These are phyloP conservation scores for Tragelaphus strepsiceros DNA, from an alignment of 2,113 vertebrate species.

Conservation along the genomic window DNA sequence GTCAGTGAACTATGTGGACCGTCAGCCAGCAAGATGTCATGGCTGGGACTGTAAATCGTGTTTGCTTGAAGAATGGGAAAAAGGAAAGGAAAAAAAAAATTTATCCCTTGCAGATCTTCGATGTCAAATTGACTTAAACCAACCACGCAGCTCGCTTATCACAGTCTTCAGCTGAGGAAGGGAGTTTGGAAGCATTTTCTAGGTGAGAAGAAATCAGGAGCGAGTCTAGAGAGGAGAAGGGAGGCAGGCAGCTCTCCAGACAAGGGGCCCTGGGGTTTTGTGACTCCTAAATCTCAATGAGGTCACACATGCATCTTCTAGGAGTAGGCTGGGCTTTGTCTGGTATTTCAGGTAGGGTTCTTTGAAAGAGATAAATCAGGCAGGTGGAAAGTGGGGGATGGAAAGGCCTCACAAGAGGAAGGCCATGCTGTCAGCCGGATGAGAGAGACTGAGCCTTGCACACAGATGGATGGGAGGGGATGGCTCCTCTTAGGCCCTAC, in stretches of 20 bases:
- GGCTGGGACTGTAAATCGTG: background rate
- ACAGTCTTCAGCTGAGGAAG: background rate
- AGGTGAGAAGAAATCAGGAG: background rate
- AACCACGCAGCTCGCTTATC: background rate
- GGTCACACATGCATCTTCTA: background rate
- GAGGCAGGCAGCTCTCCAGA: background rate
- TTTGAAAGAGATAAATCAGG: constrained; percentile 20
- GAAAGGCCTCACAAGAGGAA: background rate
- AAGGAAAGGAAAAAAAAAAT: background rate
- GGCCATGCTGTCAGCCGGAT: background rate
- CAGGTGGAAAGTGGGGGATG: background rate
- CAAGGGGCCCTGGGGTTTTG: background rate
- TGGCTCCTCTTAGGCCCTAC: background rate
- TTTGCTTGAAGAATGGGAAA: background rate
- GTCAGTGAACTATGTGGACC: background rate
- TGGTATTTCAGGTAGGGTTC: constrained; percentile 33
- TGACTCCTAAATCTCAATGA: constrained; percentile 13
- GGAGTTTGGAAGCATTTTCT: constrained; percentile 13
- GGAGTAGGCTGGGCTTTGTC: background rate
- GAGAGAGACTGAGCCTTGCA: background rate
- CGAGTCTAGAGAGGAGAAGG: background rate
- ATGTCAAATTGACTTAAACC: background rate
- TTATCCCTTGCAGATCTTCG: background rate
- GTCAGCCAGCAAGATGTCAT: background rate
- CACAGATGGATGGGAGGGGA: background rate